Evolutionary conservation across 2,797 vertebrate species (phyloP).

Genomic region (Percopsis omiscomaycus): DNA sequence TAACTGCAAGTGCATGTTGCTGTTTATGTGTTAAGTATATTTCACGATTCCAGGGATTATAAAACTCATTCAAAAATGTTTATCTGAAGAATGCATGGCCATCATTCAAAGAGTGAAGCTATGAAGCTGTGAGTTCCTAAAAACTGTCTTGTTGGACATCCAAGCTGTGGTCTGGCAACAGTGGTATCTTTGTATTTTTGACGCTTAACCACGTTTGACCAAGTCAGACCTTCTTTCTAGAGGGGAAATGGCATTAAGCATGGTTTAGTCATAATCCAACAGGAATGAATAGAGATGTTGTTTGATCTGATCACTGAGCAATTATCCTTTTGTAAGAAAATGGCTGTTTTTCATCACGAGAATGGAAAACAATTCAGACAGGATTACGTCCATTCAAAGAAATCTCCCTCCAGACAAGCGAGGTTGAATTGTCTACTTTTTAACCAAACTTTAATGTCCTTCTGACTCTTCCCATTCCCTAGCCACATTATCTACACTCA

Average conservation of each 20-base stretch:
- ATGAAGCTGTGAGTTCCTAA: not conserved
- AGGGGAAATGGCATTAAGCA: conserved; percentile 19
- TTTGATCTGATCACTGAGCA: conserved; percentile 46
- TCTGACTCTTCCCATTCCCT: conserved; percentile 40
- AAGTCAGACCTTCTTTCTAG: conserved; percentile 29
- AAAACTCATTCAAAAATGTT: not conserved
- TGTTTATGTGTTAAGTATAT: not conserved
- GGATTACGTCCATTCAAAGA: conserved; percentile 37
- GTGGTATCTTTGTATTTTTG: conserved; percentile 5
- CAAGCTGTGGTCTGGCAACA: not conserved
- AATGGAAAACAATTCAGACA: conserved; percentile 46
- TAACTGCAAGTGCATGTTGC: not conserved
- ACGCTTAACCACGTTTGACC: conserved; percentile 11
- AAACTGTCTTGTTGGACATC: not conserved
- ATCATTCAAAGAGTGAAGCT: not conserved
- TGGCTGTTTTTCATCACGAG: conserved; percentile 47
- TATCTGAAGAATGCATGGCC: not conserved
- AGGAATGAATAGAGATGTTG: conserved; percentile 49
- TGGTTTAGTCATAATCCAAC: conserved; percentile 37
- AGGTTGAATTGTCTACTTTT: conserved; percentile 40
- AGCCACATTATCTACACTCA: conserved; percentile 39
- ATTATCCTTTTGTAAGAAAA: conserved; percentile 53
- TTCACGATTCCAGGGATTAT: not conserved
- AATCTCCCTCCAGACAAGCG: conserved; percentile 42
- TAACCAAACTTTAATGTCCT: conserved; percentile 36